Percentiles rank a stretch among this genome's conserved stretches.
Conservation (phyloP, 2,797 vertebrate species). For the Nasua narica region DNA sequence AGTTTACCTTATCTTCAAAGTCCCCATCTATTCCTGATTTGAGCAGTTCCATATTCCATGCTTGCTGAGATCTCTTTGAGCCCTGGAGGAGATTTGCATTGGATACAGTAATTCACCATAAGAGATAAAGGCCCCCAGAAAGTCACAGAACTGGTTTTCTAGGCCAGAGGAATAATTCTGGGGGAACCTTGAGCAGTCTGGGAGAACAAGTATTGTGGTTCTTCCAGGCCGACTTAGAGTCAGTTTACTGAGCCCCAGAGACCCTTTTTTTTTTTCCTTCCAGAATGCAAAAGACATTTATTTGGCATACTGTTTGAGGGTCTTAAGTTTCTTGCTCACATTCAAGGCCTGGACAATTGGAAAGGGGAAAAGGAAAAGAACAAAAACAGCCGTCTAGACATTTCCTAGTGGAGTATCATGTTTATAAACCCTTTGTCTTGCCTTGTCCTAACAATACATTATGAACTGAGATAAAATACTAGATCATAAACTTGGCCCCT, state of each 20-base stretch:
- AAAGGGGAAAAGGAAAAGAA: not conserved
- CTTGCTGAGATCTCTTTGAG: constrained; percentile 61
- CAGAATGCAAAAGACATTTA: constrained; percentile 54
- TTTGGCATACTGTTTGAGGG: constrained; percentile 58
- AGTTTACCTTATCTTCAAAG: constrained; percentile 78
- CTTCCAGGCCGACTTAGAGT: constrained; percentile 45
- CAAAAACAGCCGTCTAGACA: constrained; percentile 41
- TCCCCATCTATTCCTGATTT: constrained; percentile 60
- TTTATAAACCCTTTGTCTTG: constrained; percentile 51
- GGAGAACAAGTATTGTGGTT: constrained; percentile 1
- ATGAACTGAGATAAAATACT: constrained; percentile 14
- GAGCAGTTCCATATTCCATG: constrained; percentile 58
- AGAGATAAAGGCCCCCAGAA: constrained; percentile 57
- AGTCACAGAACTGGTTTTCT: constrained; percentile 44
- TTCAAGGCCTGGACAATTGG: not conserved
- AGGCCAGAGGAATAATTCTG: constrained; percentile 37
- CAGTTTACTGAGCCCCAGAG: constrained; percentile 25
- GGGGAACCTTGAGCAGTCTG: constrained; percentile 1
- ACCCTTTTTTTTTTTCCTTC: not conserved
- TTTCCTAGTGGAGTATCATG: constrained; percentile 45
- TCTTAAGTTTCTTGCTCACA: not conserved
- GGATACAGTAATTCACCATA: constrained; percentile 64
- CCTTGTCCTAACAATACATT: not conserved
- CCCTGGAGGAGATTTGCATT: constrained; percentile 37
- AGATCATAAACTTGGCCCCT: not conserved